Evolutionary conservation across 2,888 invertebrate species (phyloP), one percentile per base, ranked within the genome.

Genomic region (Dioctria linearis): DNA sequence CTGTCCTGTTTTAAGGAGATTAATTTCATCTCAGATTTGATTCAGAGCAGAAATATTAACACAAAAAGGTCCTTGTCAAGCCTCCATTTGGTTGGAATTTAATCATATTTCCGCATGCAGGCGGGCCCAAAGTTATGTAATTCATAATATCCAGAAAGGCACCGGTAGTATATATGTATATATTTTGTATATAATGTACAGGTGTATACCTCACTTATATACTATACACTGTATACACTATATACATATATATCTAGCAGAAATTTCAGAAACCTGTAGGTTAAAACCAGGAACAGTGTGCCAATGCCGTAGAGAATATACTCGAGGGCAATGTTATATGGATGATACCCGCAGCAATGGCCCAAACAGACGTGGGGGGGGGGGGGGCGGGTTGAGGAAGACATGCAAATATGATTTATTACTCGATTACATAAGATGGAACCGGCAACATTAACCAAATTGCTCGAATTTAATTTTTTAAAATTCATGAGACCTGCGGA

Each of bases 381-480:
- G 13, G 73, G 54, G 61, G 43, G 42, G 13, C 63, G 54, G 61
- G 25, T 25, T 25, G 25, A 25, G 25, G 25, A 25, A 66, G 46
- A 54, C 73, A 43, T 75, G 76, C 79, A 80, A 80, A 79, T 81
- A 81, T 81, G 81, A 81, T 81, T 81, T 81, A 81, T 81, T 81
- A 81, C 81, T 81, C 76, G 81, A 80, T 81, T 81, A 81, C 79
- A 76, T 81, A 81, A 81, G 81, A 81, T 79, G 79, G 49, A 66
- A 79, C 78, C 71, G 59, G 67, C 67, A 81, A 81, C 81, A 81
- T 81, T 81, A 81, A 79, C 81, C 66, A 81, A 81, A 81, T 81
- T 81, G 81, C 81, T 81, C 40, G 79, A 81, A 80, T 81, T 81
- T 81, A 81, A 81, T 81, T 76, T 81, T 81, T 81, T 81, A 67